Conservation (phyloP, 1,140 invertebrate genomes). For the Aporrectodea caliginosa region DNA sequence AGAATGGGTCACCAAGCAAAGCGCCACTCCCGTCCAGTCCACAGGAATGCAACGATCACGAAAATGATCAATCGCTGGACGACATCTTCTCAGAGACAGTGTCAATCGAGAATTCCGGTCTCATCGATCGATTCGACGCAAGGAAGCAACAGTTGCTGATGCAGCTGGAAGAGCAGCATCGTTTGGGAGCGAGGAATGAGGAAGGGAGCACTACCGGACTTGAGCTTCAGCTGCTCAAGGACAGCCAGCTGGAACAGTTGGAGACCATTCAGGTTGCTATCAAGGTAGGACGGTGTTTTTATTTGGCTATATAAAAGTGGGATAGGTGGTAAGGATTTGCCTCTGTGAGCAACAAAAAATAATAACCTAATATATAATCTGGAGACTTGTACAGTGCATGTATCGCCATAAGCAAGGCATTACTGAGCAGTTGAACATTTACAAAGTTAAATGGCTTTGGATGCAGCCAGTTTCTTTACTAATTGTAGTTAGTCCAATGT, state of each 20-base stretch:
- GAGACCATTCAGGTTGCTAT: conserved; percentile 14
- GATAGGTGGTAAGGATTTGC: too few relatives aligned
- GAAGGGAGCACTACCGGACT: not conserved
- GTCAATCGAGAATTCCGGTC: not conserved
- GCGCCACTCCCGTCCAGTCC: too few relatives aligned
- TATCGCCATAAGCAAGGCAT: too few relatives aligned
- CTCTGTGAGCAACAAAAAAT: too few relatives aligned
- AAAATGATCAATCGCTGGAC: not conserved
- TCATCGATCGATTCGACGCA: not conserved
- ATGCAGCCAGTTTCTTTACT: too few relatives aligned
- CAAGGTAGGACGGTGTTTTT: conserved; percentile 20
- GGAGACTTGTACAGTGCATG: too few relatives aligned
- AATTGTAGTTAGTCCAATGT: too few relatives aligned
- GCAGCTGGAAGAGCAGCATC: not conserved
- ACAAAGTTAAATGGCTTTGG: too few relatives aligned
- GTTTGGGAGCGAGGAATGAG: not conserved
- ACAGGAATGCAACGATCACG: too few relatives aligned
- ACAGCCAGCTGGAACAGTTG: conserved; percentile 7
- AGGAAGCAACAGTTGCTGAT: not conserved
- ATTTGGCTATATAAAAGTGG: too few relatives aligned
- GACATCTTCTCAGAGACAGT: not conserved
- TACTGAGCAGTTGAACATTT: too few relatives aligned
- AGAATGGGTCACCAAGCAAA: not conserved
- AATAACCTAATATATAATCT: too few relatives aligned
- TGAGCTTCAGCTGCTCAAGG: not conserved